Percentiles rank a stretch among this genome's conserved stretches.
Evolutionary conservation across 2,797 vertebrate species (phyloP).

Genomic region (Enteromius mattozi): DNA sequence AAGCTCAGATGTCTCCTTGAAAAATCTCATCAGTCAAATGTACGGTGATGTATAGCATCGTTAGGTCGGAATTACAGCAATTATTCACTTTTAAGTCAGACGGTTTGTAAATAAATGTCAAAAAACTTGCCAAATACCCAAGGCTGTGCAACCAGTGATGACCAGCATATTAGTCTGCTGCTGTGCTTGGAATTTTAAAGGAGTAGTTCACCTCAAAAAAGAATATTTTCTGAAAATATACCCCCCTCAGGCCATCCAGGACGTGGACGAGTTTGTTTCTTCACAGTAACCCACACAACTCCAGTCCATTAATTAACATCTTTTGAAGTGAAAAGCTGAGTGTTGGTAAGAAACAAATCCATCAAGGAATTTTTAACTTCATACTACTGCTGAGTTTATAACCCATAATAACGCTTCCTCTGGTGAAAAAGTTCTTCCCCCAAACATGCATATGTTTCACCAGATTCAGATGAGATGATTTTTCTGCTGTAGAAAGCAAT

Average conservation of each 20-base stretch:
- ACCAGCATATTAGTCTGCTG: slow-evolving; percentile 8
- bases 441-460: background rate
- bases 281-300: background rate
- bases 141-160: background rate
- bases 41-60: background rate
- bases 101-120: background rate
- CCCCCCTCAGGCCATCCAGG: background rate
- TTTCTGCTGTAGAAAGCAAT: background rate
- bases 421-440: background rate
- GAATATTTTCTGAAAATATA: background rate
- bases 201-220: background rate
- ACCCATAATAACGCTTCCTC: background rate
- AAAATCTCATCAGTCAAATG: background rate
- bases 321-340: background rate
- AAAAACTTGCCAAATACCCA: background rate
- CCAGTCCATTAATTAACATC: background rate
- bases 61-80: slow-evolving; percentile 21
- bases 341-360: background rate
- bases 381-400: background rate
- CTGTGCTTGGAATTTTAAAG: background rate
- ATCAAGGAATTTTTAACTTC: background rate
- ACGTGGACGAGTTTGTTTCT: background rate
- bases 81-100: slow-evolving; percentile 20
- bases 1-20: slow-evolving; percentile 1
- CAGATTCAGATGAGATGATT: background rate